Conservation (phyloP, 2,113 vertebrate species). For the Coptodon bakossiorum region DNA sequence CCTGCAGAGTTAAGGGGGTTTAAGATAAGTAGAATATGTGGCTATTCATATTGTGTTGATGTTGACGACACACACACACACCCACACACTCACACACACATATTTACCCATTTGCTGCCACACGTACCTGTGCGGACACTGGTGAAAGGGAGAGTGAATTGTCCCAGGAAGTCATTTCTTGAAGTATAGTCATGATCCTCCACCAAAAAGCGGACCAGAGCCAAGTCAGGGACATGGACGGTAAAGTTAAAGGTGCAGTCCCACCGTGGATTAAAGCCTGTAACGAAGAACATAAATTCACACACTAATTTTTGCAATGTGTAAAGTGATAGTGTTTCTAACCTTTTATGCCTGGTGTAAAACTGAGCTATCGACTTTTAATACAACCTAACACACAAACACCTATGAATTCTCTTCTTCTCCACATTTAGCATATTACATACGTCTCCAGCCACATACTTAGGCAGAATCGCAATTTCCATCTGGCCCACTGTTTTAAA, state of each 20-base stretch:
- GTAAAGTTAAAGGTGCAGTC: constrained; percentile 80
- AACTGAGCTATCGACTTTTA: neutral
- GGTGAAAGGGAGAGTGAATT: constrained; percentile 83
- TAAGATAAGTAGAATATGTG: neutral
- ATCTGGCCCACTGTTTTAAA: neutral
- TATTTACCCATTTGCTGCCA: neutral
- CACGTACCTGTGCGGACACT: constrained; percentile 82
- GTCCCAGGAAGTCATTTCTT: constrained; percentile 89
- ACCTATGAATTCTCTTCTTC: neutral
- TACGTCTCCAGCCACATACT: neutral
- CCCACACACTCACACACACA: neutral
- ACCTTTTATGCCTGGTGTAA: neutral
- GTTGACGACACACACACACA: neutral
- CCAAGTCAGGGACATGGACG: constrained; percentile 81
- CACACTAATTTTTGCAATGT: neutral
- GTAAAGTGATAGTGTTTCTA: neutral
- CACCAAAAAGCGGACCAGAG: constrained; percentile 86
- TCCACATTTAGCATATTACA: neutral
- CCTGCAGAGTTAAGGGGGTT: constrained; percentile 65
- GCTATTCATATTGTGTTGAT: neutral
- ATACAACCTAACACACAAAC: neutral
- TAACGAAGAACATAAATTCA: neutral
- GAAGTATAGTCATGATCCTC: constrained; percentile 88
- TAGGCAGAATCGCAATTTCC: neutral
- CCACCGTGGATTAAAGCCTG: constrained; percentile 93